These are phyloP conservation scores for Idaea straminata DNA, from an alignment of 2,888 invertebrate species.

Conservation along the genomic window DNA sequence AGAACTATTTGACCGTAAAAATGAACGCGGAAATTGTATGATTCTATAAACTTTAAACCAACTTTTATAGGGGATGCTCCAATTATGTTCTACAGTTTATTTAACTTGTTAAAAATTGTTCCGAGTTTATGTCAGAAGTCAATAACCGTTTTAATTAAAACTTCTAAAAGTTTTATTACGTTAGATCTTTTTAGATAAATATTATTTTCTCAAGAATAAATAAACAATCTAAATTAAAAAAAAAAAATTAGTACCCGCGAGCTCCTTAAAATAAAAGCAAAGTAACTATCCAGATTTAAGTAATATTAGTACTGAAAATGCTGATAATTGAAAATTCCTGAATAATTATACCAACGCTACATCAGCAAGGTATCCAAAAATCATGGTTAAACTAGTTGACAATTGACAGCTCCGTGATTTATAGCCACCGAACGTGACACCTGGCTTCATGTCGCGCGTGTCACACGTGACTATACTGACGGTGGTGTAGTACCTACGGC, in stretches of 20 bases:
- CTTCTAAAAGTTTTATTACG: neutral
- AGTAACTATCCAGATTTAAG: too few species aligned
- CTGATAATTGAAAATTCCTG: too few species aligned
- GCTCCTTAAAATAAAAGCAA: too few species aligned
- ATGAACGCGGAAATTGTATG: constrained; percentile 1
- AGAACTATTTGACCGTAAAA: constrained; percentile 26
- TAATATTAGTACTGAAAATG: too few species aligned
- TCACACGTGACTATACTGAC: neutral
- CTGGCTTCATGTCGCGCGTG: neutral
- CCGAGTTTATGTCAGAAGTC: neutral
- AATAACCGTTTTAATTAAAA: constrained; percentile 1
- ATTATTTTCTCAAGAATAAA: neutral
- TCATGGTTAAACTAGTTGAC: neutral
- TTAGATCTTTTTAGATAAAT: neutral
- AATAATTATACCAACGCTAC: too few species aligned
- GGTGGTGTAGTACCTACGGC: neutral
- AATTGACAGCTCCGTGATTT: neutral
- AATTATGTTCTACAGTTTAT: neutral
- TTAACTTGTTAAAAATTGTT: neutral
- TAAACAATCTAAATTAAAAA: too few species aligned
- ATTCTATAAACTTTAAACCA: neutral
- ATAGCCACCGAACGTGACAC: neutral
- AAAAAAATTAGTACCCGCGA: too few species aligned
- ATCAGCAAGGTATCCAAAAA: neutral
- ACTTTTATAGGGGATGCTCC: neutral